These are phyloP conservation scores for Drosophila elegans DNA, from an alignment of 1,140 invertebrate species.

Conservation along the genomic window DNA sequence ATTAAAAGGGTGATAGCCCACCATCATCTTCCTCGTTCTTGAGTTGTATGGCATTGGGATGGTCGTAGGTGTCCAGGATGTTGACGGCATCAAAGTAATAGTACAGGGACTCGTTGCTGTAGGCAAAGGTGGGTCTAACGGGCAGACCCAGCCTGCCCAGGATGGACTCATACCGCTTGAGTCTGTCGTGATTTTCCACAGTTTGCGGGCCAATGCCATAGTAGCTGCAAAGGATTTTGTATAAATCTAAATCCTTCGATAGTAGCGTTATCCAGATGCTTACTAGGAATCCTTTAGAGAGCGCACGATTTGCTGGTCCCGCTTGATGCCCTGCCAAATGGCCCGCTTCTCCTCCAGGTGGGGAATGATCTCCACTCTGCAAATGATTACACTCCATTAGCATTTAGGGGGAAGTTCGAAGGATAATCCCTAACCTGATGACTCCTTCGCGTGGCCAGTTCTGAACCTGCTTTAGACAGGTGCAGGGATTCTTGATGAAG, in stretches of 20 bases:
- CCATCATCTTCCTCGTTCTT: constrained; percentile 66
- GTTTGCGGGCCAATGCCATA: constrained; percentile 77
- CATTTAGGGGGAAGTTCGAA: not conserved
- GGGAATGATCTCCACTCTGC: constrained; percentile 95
- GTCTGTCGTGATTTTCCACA: constrained; percentile 55
- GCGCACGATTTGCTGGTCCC: constrained; percentile 58
- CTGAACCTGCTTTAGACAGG: constrained; percentile 95
- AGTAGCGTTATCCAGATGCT: not conserved
- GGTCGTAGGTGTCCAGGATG: constrained; percentile 56
- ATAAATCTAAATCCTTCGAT: not conserved
- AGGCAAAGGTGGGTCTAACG: constrained; percentile 52
- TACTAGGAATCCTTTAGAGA: constrained; percentile 73
- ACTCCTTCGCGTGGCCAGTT: constrained; percentile 98
- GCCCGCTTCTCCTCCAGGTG: constrained; percentile 93
- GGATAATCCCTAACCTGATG: constrained; percentile 86
- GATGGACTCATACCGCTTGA: constrained; percentile 65
- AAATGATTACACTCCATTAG: not conserved
- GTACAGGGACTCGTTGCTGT: constrained; percentile 72
- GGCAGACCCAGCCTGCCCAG: constrained; percentile 56
- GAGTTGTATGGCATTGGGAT: constrained; percentile 65
- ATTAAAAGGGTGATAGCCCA: constrained; percentile 6
- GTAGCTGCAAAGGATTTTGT: constrained; percentile 34
- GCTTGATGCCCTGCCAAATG: constrained; percentile 88
- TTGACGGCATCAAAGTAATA: constrained; percentile 78
- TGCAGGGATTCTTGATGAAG: constrained; percentile 96